Evolutionary conservation across 2,113 vertebrate species (phyloP).

Genomic region (Hypanus sabinus): DNA sequence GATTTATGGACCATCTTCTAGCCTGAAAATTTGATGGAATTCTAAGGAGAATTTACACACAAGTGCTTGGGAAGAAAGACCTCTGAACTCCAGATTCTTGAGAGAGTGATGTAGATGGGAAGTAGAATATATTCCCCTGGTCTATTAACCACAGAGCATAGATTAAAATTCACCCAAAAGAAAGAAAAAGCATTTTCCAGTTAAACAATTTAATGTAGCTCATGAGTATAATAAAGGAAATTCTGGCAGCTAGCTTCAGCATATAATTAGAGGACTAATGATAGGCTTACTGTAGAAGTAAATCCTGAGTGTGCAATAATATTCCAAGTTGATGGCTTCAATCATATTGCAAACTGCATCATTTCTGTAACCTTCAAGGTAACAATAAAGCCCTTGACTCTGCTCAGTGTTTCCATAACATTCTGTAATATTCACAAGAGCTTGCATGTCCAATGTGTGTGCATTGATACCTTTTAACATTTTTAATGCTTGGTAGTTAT

Average conservation of each 20-base stretch:
- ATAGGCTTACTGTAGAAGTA: constrained; percentile 7
- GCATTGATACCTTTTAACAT: background rate
- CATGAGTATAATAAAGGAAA: constrained; percentile 28
- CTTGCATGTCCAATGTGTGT: background rate
- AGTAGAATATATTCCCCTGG: background rate
- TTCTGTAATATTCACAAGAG: background rate
- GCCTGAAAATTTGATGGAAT: background rate
- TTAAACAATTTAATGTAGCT: constrained; percentile 17
- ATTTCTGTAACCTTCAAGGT: constrained; percentile 5
- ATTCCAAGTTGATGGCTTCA: background rate
- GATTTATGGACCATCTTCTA: background rate
- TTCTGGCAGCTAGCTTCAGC: background rate
- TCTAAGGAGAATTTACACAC: background rate
- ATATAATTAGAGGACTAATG: constrained; percentile 16
- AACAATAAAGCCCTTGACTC: background rate
- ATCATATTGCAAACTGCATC: background rate
- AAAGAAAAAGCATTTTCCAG: background rate
- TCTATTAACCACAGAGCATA: background rate
- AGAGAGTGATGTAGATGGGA: background rate
- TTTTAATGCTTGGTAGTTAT: background rate
- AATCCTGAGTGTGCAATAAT: constrained; percentile 23
- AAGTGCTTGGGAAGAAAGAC: background rate
- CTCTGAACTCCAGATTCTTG: background rate
- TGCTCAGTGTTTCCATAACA: background rate
- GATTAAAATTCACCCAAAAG: background rate